Percentiles rank a stretch among this genome's conserved stretches.
Conservation (phyloP, 2,113 vertebrate species). For the Ictalurus furcatus region DNA sequence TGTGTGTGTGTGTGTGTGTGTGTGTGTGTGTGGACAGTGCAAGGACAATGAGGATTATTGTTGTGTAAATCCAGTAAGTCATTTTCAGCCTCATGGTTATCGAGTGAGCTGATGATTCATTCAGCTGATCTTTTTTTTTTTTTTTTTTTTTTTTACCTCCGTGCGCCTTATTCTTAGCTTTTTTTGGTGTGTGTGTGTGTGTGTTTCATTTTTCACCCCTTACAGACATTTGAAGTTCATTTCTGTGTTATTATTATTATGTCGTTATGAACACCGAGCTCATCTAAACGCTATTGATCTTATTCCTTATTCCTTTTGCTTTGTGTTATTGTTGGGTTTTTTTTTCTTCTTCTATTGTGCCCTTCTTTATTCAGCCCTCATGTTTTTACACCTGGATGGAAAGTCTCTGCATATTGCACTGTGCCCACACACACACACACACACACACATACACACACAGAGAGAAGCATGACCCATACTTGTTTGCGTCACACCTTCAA, state of each 20-base stretch:
- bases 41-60: not conserved
- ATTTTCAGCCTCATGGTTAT: not conserved
- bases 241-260: not conserved
- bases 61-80: constrained; percentile 22
- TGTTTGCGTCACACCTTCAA: constrained; percentile 20
- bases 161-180: not conserved
- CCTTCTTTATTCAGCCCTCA: constrained; percentile 12
- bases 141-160: not conserved
- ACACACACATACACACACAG: constrained; percentile 10
- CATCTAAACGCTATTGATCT: not conserved
- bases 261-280: not conserved
- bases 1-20: constrained; percentile 1
- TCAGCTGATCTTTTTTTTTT: not conserved
- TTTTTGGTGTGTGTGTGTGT: not conserved
- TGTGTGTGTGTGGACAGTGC: constrained; percentile 7
- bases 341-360: not conserved
- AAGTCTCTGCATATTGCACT: constrained; percentile 31
- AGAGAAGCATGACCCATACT: not conserved
- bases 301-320: not conserved
- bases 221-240: not conserved
- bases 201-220: not conserved
- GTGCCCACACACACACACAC: constrained; percentile 19
- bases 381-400: constrained; percentile 47
- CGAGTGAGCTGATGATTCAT: not conserved
- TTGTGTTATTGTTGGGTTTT: not conserved